Evolutionary conservation across 2,113 vertebrate species (phyloP).

Genomic region (Globicephala melas): DNA sequence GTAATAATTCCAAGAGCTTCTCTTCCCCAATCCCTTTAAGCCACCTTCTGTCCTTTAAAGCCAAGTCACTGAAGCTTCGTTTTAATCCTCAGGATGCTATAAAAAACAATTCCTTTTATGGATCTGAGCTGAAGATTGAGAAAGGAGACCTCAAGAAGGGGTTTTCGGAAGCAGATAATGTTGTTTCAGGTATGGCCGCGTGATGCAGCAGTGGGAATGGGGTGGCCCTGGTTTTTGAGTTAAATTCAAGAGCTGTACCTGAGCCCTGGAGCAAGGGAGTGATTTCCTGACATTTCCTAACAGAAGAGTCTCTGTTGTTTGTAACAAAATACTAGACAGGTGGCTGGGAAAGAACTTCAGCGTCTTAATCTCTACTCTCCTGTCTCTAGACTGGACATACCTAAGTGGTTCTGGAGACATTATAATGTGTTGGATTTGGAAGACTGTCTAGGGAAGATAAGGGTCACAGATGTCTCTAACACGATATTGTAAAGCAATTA

Average conservation of each 20-base stretch:
- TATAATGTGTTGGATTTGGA: neutral
- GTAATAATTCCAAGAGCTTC: neutral
- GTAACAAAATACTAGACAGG: neutral
- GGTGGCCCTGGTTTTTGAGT: neutral
- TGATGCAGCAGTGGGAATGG: rapidly evolving
- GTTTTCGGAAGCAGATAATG: conserved; percentile 92
- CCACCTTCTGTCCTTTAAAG: neutral
- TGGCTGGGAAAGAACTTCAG: neutral
- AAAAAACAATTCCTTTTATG: conserved; percentile 89
- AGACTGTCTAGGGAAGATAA: neutral
- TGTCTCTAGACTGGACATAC: neutral
- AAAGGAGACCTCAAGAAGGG: conserved; percentile 90
- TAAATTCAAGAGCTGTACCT: neutral
- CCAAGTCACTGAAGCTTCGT: neutral
- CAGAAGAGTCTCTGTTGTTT: neutral
- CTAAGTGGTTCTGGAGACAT: neutral
- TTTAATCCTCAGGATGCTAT: conserved; percentile 90
- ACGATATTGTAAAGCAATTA: too few species aligned
- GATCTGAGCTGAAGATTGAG: conserved; percentile 86
- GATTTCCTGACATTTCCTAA: neutral
- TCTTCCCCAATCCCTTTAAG: neutral
- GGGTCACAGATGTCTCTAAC: neutral
- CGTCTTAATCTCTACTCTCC: neutral
- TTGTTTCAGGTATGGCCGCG: conserved; percentile 87
- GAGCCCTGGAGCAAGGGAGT: neutral